Conservation (phyloP, 1,140 invertebrate species). For the Cyphomyrmex costatus region DNA sequence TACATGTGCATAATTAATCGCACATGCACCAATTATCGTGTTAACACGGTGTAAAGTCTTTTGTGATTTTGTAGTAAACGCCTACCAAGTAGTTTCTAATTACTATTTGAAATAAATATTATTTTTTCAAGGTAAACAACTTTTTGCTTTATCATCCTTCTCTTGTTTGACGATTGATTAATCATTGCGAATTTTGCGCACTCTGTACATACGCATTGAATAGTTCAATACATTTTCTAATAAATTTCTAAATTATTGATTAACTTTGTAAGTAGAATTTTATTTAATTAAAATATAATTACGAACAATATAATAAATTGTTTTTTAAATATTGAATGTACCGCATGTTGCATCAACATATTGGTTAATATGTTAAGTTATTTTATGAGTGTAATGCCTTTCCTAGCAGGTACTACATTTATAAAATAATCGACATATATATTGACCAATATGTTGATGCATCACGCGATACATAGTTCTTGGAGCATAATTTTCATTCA, state of each 20-base stretch:
- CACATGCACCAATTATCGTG: neutral
- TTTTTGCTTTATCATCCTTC: neutral
- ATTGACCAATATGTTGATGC: no score
- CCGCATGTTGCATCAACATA: no score
- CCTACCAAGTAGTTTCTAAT: neutral
- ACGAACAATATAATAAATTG: neutral
- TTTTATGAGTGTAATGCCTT: no score
- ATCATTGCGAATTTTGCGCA: neutral
- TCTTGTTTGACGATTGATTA: neutral
- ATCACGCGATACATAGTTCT: no score
- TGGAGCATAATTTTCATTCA: no score
- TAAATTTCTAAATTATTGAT: conserved; percentile 2
- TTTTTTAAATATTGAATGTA: neutral
- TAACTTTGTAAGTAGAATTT: neutral
- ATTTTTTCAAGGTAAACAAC: conserved; percentile 21
- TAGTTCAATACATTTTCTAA: neutral
- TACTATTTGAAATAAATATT: conserved; percentile 1
- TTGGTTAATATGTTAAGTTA: neutral
- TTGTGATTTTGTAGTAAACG: conserved; percentile 16
- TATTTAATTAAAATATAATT: neutral
- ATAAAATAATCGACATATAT: no score
- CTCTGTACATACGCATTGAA: neutral
- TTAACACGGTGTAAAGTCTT: neutral
- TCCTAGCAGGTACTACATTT: no score
- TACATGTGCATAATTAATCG: neutral